These are phyloP conservation scores for Lepidostoma basale DNA, from an alignment of 1,140 invertebrate genomes.

Conservation along the genomic window DNA sequence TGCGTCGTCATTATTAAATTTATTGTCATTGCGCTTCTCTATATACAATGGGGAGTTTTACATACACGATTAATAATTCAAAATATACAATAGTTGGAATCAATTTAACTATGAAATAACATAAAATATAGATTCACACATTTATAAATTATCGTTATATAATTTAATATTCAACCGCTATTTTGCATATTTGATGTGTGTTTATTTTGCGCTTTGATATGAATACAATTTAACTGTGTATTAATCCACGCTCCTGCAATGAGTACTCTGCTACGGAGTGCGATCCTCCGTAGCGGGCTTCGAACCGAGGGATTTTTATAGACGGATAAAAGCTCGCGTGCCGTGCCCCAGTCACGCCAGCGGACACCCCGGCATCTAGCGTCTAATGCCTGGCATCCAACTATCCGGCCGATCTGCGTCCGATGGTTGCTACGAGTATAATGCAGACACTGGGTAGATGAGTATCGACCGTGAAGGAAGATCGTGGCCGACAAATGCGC, in stretches of 20 bases:
- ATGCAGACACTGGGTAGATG: neutral
- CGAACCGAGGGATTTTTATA: slow-evolving; percentile 21
- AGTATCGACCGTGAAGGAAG: neutral
- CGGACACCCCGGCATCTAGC: neutral
- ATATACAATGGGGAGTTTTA: too few relatives aligned
- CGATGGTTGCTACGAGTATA: neutral
- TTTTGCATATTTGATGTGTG: neutral
- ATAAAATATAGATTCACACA: neutral
- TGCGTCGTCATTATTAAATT: too few relatives aligned
- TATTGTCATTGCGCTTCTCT: too few relatives aligned
- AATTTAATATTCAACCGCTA: neutral
- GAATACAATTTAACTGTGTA: neutral
- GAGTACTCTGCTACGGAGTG: neutral
- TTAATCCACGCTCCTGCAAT: neutral
- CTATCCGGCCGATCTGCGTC: neutral
- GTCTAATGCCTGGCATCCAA: neutral
- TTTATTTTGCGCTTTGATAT: neutral
- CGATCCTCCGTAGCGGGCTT: slow-evolving; percentile 17
- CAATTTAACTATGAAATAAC: neutral
- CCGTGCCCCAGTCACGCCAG: neutral
- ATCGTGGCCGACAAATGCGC: neutral
- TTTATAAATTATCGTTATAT: neutral
- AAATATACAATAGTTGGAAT: neutral
- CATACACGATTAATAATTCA: too few relatives aligned
- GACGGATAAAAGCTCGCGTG: slow-evolving; percentile 14